Conservation (phyloP, 2,113 vertebrate genomes). For the Myotis davidii region DNA sequence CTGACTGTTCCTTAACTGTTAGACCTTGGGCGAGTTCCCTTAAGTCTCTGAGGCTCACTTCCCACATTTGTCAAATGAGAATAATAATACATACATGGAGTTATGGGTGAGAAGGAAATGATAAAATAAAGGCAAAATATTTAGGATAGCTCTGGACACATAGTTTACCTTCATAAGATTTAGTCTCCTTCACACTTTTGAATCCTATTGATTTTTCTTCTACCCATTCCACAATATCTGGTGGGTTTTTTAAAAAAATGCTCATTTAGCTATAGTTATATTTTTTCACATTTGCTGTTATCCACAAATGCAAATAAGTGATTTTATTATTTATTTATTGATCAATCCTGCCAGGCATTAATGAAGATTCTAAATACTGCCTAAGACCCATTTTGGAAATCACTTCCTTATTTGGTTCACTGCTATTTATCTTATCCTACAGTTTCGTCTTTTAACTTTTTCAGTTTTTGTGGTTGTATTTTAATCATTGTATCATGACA, state of each 20-base stretch:
- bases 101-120: neutral
- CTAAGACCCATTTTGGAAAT: neutral
- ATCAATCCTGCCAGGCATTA: neutral
- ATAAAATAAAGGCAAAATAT: neutral
- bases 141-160: neutral
- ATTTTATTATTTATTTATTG: neutral
- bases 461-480: neutral
- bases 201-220: neutral
- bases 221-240: neutral
- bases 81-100: neutral
- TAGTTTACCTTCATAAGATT: neutral
- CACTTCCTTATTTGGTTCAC: neutral
- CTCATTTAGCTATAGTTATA: neutral
- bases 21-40: neutral
- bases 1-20: neutral
- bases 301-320: neutral
- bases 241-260: neutral
- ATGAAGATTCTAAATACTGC: neutral
- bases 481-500: neutral
- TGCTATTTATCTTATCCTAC: constrained; percentile 9
- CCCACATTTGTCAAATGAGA: neutral
- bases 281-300: constrained; percentile 19
- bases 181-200: neutral
- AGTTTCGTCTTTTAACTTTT: neutral
- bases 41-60: neutral